Base-by-base conservation (phyloP, 35 echinoderm and acorn worm species). In the Lytechinus pictus region DNA sequence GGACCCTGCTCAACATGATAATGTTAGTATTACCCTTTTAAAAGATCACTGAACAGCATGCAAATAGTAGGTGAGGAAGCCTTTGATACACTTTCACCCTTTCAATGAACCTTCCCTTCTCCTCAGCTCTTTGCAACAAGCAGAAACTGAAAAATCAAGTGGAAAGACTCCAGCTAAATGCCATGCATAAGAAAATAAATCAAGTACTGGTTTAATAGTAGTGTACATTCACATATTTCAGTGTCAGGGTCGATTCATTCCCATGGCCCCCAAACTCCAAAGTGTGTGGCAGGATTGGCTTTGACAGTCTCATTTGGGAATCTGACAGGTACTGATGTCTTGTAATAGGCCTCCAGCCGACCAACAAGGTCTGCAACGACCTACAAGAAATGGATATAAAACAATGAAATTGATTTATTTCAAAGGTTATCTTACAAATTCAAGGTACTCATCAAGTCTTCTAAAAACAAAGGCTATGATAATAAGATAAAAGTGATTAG, bases 221-320 rank as follows among this genome's bases (percentile, higher is more conserved):
- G 8, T 10, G 57, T 60, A 60, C 3, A 3, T 60, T 16, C n/a
- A 60, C 57, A 60, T 10, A 16, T 8, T 10, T 10, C 2, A 12
- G 16, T 12, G 57, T 10, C 2, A 16, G 57, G 10, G 16, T 10
- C 2, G 57, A 10, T 10, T 90, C 28, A 90, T 33, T 44, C 88
- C 88, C 88, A 90, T 44, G 88, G 88, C 88, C 28, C 52, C 88
- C 88, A 90, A 5, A 90, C 28, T 4, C 88, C 88, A 21, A 51
- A 33, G 11, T 90, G 88, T 1, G 52, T 52, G 28, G 16, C 88
- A 44, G 88, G 88, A 21, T 90, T 44, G 13, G 88, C 88, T 33
- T 90, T 44, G 9, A 90, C 28, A 3, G 88, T 90, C 88, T 90
- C 28, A 8, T 90, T 90, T 44, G 88, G 88, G 52, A 90, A 90